Evolutionary conservation across 1,140 invertebrate genomes (phyloP).

Genomic region (Bilobella aurantiaca): DNA sequence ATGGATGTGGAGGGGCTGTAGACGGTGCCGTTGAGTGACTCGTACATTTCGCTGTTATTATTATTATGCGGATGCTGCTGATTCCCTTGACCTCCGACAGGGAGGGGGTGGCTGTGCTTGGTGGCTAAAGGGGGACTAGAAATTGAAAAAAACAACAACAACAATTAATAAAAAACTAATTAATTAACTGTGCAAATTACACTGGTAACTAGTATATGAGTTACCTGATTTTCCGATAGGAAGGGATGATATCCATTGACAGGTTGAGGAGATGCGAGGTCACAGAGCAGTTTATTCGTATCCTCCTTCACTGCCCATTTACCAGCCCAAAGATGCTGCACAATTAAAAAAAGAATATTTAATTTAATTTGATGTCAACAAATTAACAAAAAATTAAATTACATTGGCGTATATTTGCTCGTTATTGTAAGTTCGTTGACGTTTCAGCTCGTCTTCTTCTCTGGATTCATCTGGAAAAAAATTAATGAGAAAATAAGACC

Average conservation of each 20-base stretch:
- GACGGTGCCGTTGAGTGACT: conserved; percentile 19
- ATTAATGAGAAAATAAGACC: too few relatives aligned
- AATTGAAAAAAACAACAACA: not conserved
- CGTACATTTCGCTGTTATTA: conserved; percentile 21
- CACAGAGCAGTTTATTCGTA: conserved; percentile 24
- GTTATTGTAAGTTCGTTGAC: conserved; percentile 15
- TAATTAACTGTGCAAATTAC: not conserved
- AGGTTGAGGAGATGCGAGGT: conserved; percentile 25
- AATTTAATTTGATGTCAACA: not conserved
- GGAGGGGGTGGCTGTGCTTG: conserved; percentile 13
- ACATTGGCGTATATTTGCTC: conserved; percentile 15
- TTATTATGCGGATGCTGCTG: conserved; percentile 8
- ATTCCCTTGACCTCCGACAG: not conserved
- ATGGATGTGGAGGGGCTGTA: conserved; percentile 18
- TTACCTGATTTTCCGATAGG: conserved; percentile 24
- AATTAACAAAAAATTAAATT: not conserved
- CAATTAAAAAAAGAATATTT: conserved; percentile 1
- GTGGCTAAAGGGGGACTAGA: conserved; percentile 12
- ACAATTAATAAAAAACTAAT: not conserved
- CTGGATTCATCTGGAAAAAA: conserved; percentile 9
- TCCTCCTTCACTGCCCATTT: conserved; percentile 34
- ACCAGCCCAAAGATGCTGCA: conserved; percentile 17
- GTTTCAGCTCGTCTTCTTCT: conserved; percentile 10
- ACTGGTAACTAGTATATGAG: not conserved
- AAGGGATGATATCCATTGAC: conserved; percentile 26